A percentile compares a stretch with the other conserved stretches of the same genome.
These are phyloP conservation scores for Peromyscus attwateri DNA, from an alignment of 2,797 vertebrate genomes.

Conservation along the genomic window DNA sequence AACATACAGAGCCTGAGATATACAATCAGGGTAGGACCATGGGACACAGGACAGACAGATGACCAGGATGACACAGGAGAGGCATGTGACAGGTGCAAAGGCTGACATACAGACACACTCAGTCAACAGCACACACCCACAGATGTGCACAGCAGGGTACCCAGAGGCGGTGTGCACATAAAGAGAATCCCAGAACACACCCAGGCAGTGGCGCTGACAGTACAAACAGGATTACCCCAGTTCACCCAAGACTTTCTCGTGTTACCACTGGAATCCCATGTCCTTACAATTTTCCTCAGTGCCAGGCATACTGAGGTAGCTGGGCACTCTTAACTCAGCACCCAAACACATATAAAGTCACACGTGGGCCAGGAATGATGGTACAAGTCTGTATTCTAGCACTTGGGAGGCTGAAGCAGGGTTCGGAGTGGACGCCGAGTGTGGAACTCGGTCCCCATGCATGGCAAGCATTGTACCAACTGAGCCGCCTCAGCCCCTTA, in stretches of 20 bases:
- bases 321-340: not conserved
- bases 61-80: not conserved
- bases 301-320: not conserved
- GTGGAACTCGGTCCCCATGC: not conserved
- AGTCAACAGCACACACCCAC: not conserved
- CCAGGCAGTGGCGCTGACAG: not conserved
- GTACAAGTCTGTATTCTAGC: not conserved
- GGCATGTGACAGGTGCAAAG: not conserved
- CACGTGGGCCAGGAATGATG: not conserved
- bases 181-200: fast-evolving
- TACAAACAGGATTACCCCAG: not conserved
- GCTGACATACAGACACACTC: not conserved
- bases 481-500: not conserved
- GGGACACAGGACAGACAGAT: not conserved
- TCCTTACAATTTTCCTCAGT: not conserved
- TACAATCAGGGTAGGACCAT: fast-evolving
- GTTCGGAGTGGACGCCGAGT: not conserved
- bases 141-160: not conserved
- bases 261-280: not conserved
- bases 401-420: not conserved
- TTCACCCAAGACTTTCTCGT: not conserved
- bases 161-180: fast-evolving
- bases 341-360: not conserved
- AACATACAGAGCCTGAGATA: not conserved
- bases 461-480: not conserved